Evolutionary conservation across 2,888 invertebrate genomes (phyloP).

Genomic region (Acronicta leporina): DNA sequence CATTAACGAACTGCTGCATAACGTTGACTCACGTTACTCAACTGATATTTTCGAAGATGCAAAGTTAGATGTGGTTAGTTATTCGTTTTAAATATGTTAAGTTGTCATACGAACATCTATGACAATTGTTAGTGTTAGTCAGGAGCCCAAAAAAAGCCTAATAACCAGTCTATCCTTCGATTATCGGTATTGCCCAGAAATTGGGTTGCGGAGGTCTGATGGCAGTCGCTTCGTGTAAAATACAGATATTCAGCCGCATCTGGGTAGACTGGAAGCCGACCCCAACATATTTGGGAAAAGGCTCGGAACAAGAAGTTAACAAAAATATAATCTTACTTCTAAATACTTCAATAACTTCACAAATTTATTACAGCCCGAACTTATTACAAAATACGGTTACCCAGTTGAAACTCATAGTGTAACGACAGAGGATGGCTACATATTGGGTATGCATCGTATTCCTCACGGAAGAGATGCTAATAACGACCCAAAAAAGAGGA

Average conservation of each 20-base stretch:
- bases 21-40: constrained; percentile 62
- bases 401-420: constrained; percentile 90
- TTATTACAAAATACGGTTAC: constrained; percentile 90
- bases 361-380: constrained; percentile 61
- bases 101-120: no score
- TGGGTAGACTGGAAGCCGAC: no score
- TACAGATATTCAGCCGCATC: no score
- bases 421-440: constrained; percentile 93
- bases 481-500: constrained; percentile 78
- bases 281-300: no score
- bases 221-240: no score
- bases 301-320: no score
- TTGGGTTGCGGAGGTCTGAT: no score
- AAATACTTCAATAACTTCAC: background rate
- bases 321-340: background rate
- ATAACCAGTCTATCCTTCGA: no score
- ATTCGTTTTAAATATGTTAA: background rate
- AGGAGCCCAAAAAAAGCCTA: no score
- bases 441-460: constrained; percentile 93
- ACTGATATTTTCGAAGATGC: constrained; percentile 78
- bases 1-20: constrained; percentile 62
- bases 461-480: constrained; percentile 84
- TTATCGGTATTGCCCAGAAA: no score
- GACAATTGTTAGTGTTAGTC: no score
- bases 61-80: constrained; percentile 75